These are phyloP conservation scores for Caerostris extrusa DNA, from an alignment of 1,140 invertebrate species.

Conservation along the genomic window DNA sequence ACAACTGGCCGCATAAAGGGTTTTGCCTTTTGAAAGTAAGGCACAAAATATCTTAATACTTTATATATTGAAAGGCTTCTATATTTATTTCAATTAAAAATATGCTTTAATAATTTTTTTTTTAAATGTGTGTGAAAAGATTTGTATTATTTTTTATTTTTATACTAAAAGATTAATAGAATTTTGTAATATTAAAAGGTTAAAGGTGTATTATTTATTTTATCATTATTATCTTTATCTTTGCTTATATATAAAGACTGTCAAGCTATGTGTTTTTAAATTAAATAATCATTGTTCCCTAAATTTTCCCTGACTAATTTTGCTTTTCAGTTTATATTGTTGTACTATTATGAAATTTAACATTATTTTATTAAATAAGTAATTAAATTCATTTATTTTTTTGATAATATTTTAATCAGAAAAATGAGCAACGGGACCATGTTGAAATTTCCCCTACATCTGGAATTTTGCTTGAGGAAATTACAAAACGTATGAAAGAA, in stretches of 20 bases:
- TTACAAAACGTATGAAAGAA: conserved; percentile 87
- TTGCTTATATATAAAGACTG: not conserved
- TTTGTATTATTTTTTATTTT: too few species aligned
- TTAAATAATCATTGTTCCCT: not conserved
- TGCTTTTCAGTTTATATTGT: not conserved
- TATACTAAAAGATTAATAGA: too few species aligned
- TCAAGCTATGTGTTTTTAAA: not conserved
- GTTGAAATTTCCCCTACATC: conserved; percentile 92
- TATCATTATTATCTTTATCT: not conserved
- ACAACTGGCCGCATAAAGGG: too few species aligned
- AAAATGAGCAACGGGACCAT: conserved; percentile 82
- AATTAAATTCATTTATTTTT: not conserved
- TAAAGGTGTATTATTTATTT: too few species aligned
- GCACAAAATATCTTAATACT: too few species aligned
- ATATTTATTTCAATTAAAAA: too few species aligned
- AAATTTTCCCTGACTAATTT: not conserved
- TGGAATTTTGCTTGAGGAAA: conserved; percentile 87
- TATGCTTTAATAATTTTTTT: too few species aligned
- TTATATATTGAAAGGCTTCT: too few species aligned
- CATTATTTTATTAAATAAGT: not conserved
- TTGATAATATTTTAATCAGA: conserved; percentile 32
- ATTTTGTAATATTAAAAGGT: too few species aligned
- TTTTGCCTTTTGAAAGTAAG: too few species aligned
- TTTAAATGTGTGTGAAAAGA: too few species aligned
- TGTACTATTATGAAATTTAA: not conserved